Evolutionary conservation across 2,797 vertebrate genomes (phyloP).

Genomic region (Hemitrygon akajei): DNA sequence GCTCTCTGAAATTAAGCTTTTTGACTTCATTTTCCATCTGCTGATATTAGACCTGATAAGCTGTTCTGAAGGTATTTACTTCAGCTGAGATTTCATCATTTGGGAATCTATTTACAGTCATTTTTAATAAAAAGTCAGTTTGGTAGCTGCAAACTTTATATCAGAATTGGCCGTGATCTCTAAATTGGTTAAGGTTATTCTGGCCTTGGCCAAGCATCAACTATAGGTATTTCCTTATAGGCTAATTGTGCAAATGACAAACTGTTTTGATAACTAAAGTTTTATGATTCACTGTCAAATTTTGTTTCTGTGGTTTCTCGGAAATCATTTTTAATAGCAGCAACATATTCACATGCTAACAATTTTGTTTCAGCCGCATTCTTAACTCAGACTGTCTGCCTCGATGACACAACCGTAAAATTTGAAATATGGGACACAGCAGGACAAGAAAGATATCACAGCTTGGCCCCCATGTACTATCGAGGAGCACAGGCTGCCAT

Average conservation of each 20-base stretch:
- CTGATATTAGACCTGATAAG: not conserved
- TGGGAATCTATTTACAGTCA: not conserved
- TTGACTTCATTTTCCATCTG: not conserved
- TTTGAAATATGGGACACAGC: constrained; percentile 99
- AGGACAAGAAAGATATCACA: constrained; percentile 96
- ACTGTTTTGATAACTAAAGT: not conserved
- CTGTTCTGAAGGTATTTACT: not conserved
- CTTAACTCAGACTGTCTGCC: constrained; percentile 96
- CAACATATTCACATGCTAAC: not conserved
- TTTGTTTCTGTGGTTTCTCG: constrained; percentile 34
- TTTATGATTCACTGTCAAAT: not conserved
- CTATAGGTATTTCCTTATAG: not conserved
- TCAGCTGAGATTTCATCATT: not conserved
- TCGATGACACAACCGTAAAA: constrained; percentile 97
- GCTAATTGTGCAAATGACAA: not conserved
- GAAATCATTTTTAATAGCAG: constrained; percentile 26
- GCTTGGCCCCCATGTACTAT: constrained; percentile 98
- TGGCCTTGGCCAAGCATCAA: not conserved
- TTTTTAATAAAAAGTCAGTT: not conserved
- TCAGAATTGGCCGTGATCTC: not conserved
- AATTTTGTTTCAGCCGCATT: constrained; percentile 76
- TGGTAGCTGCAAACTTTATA: too few species aligned
- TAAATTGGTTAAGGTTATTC: not conserved
- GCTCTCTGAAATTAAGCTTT: not conserved
- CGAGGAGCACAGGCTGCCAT: constrained; percentile 97